Percentiles rank a stretch among this genome's conserved stretches.
Evolutionary conservation across 1,140 invertebrate genomes (phyloP).

Genomic region (Eriosoma lanigerum): DNA sequence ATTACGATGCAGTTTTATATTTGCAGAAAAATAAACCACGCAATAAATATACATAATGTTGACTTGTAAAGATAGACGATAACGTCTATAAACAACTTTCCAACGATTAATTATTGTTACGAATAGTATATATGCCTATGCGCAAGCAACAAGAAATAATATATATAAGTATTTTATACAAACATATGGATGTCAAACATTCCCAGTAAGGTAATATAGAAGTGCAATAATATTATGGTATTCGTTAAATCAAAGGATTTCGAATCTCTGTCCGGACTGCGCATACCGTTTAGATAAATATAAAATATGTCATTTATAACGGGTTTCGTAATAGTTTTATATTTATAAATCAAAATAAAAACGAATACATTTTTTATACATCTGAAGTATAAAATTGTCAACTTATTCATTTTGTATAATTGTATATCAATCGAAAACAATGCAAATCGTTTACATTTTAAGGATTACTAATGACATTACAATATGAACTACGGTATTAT

Average conservation of each 20-base stretch:
- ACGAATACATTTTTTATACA: too few relatives aligned
- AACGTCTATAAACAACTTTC: conserved; percentile 19
- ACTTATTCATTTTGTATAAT: too few relatives aligned
- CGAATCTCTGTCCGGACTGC: background rate
- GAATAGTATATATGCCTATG: background rate
- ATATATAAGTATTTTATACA: background rate
- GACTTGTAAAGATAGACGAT: background rate
- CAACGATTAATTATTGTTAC: conserved; percentile 7
- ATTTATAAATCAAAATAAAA: too few relatives aligned
- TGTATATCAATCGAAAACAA: too few relatives aligned
- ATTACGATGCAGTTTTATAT: too few relatives aligned
- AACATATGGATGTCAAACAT: background rate
- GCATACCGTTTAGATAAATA: background rate
- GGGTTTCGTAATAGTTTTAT: too few relatives aligned
- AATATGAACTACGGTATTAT: too few relatives aligned
- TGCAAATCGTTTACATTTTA: too few relatives aligned
- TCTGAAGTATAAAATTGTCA: too few relatives aligned
- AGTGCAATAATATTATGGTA: background rate
- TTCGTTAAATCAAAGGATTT: conserved; percentile 5
- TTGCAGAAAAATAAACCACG: background rate
- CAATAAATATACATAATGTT: conserved; percentile 5
- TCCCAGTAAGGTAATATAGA: conserved; percentile 12
- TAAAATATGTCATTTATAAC: too few relatives aligned
- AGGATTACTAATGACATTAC: too few relatives aligned
- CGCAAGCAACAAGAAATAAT: background rate